Conservation (phyloP, 1,140 invertebrate species). For the Bombus turneri region DNA sequence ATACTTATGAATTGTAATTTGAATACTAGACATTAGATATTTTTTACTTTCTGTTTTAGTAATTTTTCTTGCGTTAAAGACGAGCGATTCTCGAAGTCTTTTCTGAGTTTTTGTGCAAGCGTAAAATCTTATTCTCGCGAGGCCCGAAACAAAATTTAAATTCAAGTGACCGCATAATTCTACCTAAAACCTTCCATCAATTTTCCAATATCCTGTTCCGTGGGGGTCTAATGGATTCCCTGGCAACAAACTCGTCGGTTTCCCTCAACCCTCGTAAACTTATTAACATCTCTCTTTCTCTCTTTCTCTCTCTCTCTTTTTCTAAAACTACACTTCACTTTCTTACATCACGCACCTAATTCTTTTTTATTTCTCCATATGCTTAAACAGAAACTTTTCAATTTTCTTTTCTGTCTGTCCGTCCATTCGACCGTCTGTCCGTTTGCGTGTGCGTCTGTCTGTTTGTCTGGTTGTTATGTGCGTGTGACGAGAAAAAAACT, state of each 20-base stretch:
- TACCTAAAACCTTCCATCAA: constrained; percentile 16
- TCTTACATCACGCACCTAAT: constrained; percentile 22
- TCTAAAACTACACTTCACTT: constrained; percentile 19
- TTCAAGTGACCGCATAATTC: constrained; percentile 31
- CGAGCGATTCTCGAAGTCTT: not conserved
- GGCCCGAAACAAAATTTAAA: not conserved
- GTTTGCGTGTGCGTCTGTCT: constrained; percentile 51
- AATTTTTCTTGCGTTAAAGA: no score
- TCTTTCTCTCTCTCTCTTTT: not conserved
- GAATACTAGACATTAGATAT: not conserved
- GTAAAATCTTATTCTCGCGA: not conserved
- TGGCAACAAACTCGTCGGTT: constrained; percentile 33
- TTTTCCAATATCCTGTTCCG: constrained; percentile 33
- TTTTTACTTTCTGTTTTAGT: not conserved
- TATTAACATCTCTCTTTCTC: constrained; percentile 38
- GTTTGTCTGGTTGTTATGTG: constrained; percentile 54
- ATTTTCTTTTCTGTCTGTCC: constrained; percentile 24
- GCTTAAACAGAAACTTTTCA: constrained; percentile 12
- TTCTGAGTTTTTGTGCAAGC: not conserved
- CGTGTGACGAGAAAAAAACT: constrained; percentile 20
- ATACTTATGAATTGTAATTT: not conserved
- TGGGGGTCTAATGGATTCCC: constrained; percentile 12
- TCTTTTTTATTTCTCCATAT: constrained; percentile 6
- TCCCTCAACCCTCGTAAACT: constrained; percentile 43
- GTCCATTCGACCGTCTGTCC: constrained; percentile 34